Percentiles rank a stretch among this genome's conserved stretches.
These are phyloP conservation scores for Sinella curviseta DNA, from an alignment of 1,140 invertebrate species.

Conservation along the genomic window DNA sequence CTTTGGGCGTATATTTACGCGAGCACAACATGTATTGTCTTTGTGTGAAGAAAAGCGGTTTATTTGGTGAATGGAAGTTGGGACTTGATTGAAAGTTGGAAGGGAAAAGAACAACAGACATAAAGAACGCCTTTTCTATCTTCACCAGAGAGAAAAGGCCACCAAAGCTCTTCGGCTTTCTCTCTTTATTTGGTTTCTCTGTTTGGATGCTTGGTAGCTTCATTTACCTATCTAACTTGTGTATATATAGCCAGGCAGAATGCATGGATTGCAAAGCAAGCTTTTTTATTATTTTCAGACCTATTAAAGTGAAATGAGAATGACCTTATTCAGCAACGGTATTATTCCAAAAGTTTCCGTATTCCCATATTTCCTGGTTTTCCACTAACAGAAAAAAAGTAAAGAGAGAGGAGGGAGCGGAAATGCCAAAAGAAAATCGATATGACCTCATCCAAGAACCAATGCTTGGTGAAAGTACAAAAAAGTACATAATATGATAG, in stretches of 20 bases:
- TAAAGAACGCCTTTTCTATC: not conserved
- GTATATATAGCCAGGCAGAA: not conserved
- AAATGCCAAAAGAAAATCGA: conserved; percentile 26
- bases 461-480: too few relatives aligned
- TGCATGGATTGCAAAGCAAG: not conserved
- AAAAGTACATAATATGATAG: too few relatives aligned
- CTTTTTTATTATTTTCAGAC: not conserved
- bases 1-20: too few relatives aligned
- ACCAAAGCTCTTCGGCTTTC: not conserved
- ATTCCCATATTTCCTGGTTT: not conserved
- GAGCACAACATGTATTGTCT: not conserved
- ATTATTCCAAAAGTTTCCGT: not conserved
- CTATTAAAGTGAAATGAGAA: not conserved
- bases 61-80: not conserved
- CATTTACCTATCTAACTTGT: not conserved
- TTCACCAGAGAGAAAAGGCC: not conserved
- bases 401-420: not conserved
- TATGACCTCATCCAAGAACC: not conserved
- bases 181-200: not conserved
- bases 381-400: not conserved
- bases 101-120: not conserved
- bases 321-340: conserved; percentile 14
- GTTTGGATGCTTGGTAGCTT: not conserved
- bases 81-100: not conserved
- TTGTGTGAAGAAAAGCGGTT: not conserved